Evolutionary conservation across 2,113 vertebrate genomes (phyloP), one percentile per base, ranked within the genome.

Genomic region (Ochotona princeps): DNA sequence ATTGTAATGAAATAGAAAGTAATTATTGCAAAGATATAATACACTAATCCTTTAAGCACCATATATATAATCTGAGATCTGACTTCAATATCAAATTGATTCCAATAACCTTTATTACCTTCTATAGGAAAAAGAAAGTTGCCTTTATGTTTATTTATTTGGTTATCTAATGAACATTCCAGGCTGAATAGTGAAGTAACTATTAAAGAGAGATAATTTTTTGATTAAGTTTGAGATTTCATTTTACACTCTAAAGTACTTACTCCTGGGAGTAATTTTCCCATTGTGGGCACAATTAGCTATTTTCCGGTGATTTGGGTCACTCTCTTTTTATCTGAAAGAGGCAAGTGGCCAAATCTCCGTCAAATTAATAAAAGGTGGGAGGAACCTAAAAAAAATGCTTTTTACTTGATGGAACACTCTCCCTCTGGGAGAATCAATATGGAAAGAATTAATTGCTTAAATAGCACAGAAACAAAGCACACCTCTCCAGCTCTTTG

Each of bases 261-360:
- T 95, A 76, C 94, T 92, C 92, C 69, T 18, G 87, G 93, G 90
- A 94, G 87, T 96, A 93, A 96, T 95, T 94, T 96, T 94, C 91
- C 94, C 87, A 94, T 92, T 96, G 96, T 97, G 89, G 91, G 61
- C 65, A 94, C 96, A 93, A 97, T 96, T 94, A 97, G 87, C 87
- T 54, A 67, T 84, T 97, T 97, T 96, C 97, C 92, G 89, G 93
- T 97, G 54, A 93, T 96, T 95, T 94, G 61, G 72, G 80, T 83
- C 87, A 73, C 67, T 65, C 76, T 95, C 86, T 78, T 93, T 94
- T 95, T 96, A 92, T 97, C 92, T 95, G 94, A 91, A 84, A 74
- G 83, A 94, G 95, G 95, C 95, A 94, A 75, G 87, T 83, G 63
- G 94, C 92, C 97, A 97, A 92, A 78, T 94, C 60, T 84, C 60